A percentile compares a stretch with the other conserved stretches of the same genome.
Evolutionary conservation across 1,140 invertebrate genomes (phyloP).

Genomic region (Pogonus chalceus): DNA sequence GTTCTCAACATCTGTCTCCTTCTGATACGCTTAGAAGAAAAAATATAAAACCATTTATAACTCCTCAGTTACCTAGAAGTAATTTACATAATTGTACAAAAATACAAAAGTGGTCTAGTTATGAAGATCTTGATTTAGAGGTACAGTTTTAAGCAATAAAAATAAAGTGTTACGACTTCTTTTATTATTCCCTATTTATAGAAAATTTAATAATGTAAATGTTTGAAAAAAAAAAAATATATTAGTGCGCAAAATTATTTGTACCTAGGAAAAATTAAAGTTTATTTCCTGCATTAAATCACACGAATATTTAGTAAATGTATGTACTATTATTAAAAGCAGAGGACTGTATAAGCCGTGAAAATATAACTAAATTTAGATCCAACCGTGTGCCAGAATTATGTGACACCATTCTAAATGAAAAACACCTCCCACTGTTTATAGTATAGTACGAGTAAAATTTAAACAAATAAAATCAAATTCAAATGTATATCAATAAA

Average conservation of each 20-base stretch:
- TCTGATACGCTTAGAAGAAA: slow-evolving; percentile 9
- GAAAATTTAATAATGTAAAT: no score
- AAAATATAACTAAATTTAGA: not conserved
- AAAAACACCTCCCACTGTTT: not conserved
- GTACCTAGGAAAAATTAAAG: not conserved
- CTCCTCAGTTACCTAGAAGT: not conserved
- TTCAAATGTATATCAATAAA: no score
- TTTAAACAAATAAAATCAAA: no score
- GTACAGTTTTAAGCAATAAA: no score
- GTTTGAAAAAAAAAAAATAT: no score
- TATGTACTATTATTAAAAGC: not conserved
- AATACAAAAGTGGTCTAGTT: not conserved
- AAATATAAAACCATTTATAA: slow-evolving; percentile 10
- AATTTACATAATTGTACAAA: not conserved
- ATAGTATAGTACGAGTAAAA: no score
- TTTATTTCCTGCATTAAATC: not conserved
- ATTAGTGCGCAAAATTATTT: no score
- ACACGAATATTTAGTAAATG: not conserved
- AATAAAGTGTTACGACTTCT: no score
- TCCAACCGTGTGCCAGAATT: not conserved
- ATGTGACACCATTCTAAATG: slow-evolving; percentile 4
- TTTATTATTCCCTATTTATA: no score
- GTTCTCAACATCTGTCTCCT: slow-evolving; percentile 8
- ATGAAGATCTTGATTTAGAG: slow-evolving; percentile 8
- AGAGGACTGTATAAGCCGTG: not conserved